Evolutionary conservation across 2,888 invertebrate species (phyloP).

Genomic region (Catocala fraxini): DNA sequence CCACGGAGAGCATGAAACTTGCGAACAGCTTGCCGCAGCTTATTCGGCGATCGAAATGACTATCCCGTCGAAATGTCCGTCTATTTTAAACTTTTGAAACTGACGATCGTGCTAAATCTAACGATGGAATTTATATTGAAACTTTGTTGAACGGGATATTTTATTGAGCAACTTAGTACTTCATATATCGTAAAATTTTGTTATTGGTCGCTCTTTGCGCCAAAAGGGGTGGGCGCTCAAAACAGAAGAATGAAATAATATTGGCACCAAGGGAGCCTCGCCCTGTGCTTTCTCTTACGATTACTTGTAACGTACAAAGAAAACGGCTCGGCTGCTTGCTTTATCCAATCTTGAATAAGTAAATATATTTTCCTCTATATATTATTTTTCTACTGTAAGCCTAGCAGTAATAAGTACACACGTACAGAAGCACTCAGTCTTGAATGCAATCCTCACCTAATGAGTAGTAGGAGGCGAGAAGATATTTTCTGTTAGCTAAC

Average conservation of each 20-base stretch:
- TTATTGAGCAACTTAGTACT: constrained; percentile 27
- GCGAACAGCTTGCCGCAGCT: constrained; percentile 50
- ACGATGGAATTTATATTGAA: constrained; percentile 52
- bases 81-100: constrained; percentile 51
- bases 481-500: neutral
- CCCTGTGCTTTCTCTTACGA: no score
- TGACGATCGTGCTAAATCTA: constrained; percentile 46
- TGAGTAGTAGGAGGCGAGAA: neutral
- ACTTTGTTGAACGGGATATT: constrained; percentile 37
- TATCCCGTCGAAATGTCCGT: constrained; percentile 43
- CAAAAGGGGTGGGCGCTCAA: no score
- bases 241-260: no score
- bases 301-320: no score
- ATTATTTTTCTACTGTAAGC: no score
- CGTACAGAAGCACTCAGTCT: no score
- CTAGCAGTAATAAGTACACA: no score
- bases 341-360: no score
- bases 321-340: no score
- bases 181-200: constrained; percentile 34
- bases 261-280: no score
- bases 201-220: neutral
- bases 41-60: constrained; percentile 50
- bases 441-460: no score
- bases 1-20: constrained; percentile 46
- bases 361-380: no score